Evolutionary conservation across 2,888 invertebrate species (phyloP), one percentile per base, ranked within the genome.

Genomic region (Erebia epiphron): DNA sequence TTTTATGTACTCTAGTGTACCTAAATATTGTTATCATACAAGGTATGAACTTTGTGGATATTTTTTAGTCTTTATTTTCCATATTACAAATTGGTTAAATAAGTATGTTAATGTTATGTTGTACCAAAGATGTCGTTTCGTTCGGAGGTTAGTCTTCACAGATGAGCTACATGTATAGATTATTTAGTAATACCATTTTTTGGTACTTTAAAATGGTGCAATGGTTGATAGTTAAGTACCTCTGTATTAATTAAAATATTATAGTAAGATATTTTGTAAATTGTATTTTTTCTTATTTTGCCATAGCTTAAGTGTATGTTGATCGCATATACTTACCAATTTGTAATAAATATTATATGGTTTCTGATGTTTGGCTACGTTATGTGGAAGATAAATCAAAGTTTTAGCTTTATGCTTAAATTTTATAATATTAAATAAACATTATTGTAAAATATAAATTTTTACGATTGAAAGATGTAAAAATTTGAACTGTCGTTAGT

Each of bases 1-100:
- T 86, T 87, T 82, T 87, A 81, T 84, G 84, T 89, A 87, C 74
- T 74, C 82, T 87, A 87, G 86, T 83, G 82, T 86, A 82, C 83
- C 78, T 87, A 85, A 86, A 86, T 86, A 87, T 92, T 93, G 92
- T 93, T 92, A 93, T 92, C 92, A 93, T 93, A 93, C 93, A 90
- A 86, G 91, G 93, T 93, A 92, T 93, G 93, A 93, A 92, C 83
- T 84, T 82, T 82, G 80, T 80, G 80, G 80, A 82, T 83, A 79
- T 78, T 81, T 80, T 81, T 84, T 82, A 79, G 76, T 80, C 80
- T 80, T 83, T 83, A 76, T 82, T 78, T 83, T 85, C 79, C 78
- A 81, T 81, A 83, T 83, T 82, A 80, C 83, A 83, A 83, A 87
- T 86, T 83, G 79, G 80, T 82, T 80, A 77, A 72, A 73, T 79